Conservation (phyloP, 2,888 invertebrate species). For the Ecdyonurus torrentis region DNA sequence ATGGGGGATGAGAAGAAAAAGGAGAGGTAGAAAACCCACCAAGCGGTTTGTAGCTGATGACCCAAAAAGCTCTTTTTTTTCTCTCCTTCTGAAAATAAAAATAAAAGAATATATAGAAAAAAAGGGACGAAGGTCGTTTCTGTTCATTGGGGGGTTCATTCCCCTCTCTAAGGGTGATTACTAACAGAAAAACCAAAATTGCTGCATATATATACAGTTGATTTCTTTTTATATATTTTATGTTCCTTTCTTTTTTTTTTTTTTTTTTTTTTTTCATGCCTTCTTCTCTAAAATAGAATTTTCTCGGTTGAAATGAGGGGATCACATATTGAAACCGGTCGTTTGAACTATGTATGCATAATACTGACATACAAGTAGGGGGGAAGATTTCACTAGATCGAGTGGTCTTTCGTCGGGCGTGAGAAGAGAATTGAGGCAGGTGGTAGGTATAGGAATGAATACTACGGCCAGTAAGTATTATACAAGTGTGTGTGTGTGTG, state of each 20-base stretch:
- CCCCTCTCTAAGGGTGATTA: not conserved
- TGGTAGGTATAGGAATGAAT: too few species aligned
- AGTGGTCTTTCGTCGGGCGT: not conserved
- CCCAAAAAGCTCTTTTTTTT: not conserved
- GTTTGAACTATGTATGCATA: not conserved
- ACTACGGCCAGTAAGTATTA: too few species aligned
- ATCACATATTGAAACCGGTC: not conserved
- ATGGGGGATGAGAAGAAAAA: too few species aligned
- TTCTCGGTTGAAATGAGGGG: not conserved
- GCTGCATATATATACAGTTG: not conserved
- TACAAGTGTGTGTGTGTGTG: too few species aligned
- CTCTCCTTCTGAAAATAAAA: not conserved
- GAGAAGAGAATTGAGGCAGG: not conserved
- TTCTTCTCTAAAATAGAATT: not conserved
- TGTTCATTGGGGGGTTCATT: not conserved
- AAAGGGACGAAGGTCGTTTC: not conserved
- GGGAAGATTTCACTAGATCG: too few species aligned
- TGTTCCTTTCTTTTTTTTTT: not conserved
- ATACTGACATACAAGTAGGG: too few species aligned
- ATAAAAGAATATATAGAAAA: too few species aligned
- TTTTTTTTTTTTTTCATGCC: not conserved
- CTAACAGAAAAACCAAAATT: not conserved
- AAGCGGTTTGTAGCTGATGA: slow-evolving; percentile 2
- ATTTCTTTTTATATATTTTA: not conserved
- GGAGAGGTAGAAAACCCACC: too few species aligned